Percentiles rank a stretch among this genome's conserved stretches.
Evolutionary conservation across 1,140 invertebrate species (phyloP).

Genomic region (Lineus longissimus): DNA sequence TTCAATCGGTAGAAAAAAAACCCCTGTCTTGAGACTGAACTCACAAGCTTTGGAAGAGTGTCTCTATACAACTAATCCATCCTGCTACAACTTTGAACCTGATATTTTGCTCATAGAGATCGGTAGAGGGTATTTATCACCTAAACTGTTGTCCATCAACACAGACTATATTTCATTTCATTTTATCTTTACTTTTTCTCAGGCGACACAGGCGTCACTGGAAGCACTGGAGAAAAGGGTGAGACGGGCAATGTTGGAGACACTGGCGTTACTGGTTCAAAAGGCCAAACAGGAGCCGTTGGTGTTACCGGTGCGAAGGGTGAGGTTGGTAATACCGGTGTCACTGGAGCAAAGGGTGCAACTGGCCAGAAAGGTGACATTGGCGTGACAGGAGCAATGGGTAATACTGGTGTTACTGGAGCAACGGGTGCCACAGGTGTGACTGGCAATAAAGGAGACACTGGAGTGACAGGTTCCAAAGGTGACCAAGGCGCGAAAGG

Average conservation of each 20-base stretch:
- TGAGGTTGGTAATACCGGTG: constrained; percentile 13
- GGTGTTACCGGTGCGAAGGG: constrained; percentile 14
- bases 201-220: too few relatives aligned
- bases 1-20: too few relatives aligned
- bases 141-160: too few relatives aligned
- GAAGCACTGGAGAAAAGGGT: constrained; percentile 11
- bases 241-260: neutral
- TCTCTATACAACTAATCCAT: too few relatives aligned
- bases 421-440: neutral
- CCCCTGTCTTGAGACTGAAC: too few relatives aligned
- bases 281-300: neutral
- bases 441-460: neutral
- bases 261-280: constrained; percentile 2
- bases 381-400: neutral
- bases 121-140: too few relatives aligned
- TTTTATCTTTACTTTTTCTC: too few relatives aligned
- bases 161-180: too few relatives aligned
- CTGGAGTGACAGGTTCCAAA: constrained; percentile 10
- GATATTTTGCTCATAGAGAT: too few relatives aligned
- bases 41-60: too few relatives aligned
- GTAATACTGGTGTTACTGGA: constrained; percentile 6
- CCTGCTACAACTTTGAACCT: too few relatives aligned
- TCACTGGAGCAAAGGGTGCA: neutral
- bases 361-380: neutral
- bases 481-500: constrained; percentile 5